Base-by-base conservation (phyloP, 2,113 vertebrate species). In the Crotalus viridis region DNA sequence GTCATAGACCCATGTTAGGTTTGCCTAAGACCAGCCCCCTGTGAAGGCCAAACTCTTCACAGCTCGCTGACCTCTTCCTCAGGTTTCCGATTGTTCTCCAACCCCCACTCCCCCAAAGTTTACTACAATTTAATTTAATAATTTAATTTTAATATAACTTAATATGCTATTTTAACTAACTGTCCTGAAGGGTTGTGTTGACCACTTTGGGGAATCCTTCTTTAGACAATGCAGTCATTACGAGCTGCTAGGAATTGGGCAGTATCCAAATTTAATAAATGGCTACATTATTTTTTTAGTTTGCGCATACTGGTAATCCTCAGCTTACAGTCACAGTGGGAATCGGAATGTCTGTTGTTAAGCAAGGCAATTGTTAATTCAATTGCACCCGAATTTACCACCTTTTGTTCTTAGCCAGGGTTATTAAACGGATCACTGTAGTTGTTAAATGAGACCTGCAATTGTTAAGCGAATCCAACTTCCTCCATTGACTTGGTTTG, bases 301-400 rank as follows among this genome's bases (percentile, higher is more conserved):
- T 69, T 69, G 61, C 4, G 5, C 28, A 69, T 69, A 12, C 28
- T 24, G 57, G 57, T 22, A 22, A 8, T 61, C 24, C 57, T 59
- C 57, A 59, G 8, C 0, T 24, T 59, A 59, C 7, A 59, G 56
- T 51, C 57, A 22, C 8, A 26, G 10, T 26, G 3, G 59, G 24
- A 24, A 19, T 10, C 3, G 26, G 8, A 61, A 5, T 69, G n/a
- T 69, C 61, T n/a, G 28, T n/a, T n/a, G 61, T n/a, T 69, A 69
- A 64, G 10, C 61, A 64, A 64, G 10, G 26, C 59, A 28, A 10
- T 64, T 64, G 26, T 64, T 64, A 28, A 69, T 28, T 64, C 61
- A 64, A 5, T n/a, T n/a, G 61, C 28, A 4, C 4, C 61, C 13
- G 3, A 15, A n/a, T 69, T 12, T n/a, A n/a, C 0, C 0, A n/a